Conservation (phyloP, 2,113 vertebrate species). For the Motacilla alba region DNA sequence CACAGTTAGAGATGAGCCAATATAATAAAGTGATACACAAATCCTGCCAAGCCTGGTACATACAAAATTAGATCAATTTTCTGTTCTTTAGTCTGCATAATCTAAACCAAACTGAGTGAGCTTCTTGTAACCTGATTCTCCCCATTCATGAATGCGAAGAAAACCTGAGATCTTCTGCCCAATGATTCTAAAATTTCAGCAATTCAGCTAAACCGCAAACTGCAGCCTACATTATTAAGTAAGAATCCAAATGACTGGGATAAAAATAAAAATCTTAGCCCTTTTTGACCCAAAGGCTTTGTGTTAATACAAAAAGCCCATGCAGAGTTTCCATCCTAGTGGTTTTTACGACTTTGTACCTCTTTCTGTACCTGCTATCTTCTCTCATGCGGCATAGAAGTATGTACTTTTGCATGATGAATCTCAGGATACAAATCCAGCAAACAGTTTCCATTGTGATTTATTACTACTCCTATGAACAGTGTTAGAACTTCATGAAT, state of each 20-base stretch:
- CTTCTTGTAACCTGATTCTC: background rate
- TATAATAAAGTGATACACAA: background rate
- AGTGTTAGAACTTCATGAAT: conserved; percentile 46
- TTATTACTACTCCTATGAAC: conserved; percentile 39
- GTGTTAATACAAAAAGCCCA: background rate
- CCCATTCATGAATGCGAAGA: background rate
- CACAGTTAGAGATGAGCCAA: background rate
- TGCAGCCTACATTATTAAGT: background rate
- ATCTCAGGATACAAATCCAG: background rate
- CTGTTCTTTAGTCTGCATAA: background rate
- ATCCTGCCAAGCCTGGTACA: background rate
- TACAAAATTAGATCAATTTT: background rate
- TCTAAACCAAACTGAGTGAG: background rate
- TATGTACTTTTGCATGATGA: conserved; percentile 12
- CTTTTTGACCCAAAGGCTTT: background rate
- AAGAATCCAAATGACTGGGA: background rate
- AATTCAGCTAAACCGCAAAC: background rate
- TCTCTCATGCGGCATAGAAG: conserved; percentile 45
- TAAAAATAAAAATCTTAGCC: background rate
- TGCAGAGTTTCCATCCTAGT: background rate
- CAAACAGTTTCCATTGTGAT: conserved; percentile 11
- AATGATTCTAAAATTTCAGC: background rate
- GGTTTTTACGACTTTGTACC: conserved; percentile 8
- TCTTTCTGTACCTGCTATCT: conserved; percentile 34
- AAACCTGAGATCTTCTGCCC: background rate